These are phyloP conservation scores for Enteromius treurensis DNA, from an alignment of 2,797 vertebrate genomes.

Conservation along the genomic window DNA sequence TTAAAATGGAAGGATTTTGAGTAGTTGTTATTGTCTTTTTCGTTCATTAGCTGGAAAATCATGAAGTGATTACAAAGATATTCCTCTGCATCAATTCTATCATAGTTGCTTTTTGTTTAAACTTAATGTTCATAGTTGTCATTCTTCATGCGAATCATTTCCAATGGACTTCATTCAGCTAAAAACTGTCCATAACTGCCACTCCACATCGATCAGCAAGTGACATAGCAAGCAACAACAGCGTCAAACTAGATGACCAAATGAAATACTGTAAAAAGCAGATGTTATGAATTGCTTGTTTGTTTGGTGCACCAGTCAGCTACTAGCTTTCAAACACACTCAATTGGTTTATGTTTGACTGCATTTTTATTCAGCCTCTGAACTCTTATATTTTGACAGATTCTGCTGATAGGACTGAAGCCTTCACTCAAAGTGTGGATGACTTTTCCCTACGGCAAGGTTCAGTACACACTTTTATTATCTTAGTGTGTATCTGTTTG, in stretches of 20 bases:
- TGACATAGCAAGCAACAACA: background rate
- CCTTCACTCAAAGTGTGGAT: constrained; percentile 97
- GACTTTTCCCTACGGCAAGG: constrained; percentile 95
- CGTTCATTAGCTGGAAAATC: background rate
- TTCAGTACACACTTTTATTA: constrained; percentile 64
- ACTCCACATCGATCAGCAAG: background rate
- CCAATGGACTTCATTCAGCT: background rate
- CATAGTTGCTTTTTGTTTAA: background rate
- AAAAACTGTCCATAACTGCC: background rate
- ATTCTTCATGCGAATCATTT: background rate
- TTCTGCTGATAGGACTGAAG: constrained; percentile 94
- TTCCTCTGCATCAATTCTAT: background rate
- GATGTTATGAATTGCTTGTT: background rate
- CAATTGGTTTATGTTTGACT: constrained; percentile 5
- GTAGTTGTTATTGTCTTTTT: background rate
- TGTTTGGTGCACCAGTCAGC: background rate
- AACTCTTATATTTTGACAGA: constrained; percentile 73
- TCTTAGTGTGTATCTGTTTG: background rate
- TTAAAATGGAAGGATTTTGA: background rate
- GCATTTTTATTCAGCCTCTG: background rate
- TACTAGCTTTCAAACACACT: background rate
- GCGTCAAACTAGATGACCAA: background rate
- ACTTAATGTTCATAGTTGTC: background rate
- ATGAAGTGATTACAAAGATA: background rate
- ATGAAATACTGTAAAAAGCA: background rate